Percentiles rank a stretch among this genome's conserved stretches.
These are phyloP conservation scores for Coregonus clupeaformis DNA, from an alignment of 2,113 vertebrate species.

Conservation along the genomic window DNA sequence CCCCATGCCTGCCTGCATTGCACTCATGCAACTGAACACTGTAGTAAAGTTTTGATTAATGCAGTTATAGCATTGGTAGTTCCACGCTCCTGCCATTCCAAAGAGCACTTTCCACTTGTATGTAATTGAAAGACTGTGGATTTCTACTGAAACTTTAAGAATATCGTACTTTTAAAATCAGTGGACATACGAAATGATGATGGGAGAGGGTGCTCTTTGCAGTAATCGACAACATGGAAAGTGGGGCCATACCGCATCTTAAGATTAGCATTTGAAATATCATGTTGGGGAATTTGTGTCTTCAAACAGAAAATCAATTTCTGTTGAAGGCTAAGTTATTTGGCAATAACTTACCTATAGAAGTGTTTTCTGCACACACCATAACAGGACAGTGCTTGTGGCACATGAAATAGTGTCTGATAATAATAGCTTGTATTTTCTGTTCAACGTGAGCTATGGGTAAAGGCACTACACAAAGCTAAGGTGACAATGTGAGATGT, in stretches of 20 bases:
- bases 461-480: neutral
- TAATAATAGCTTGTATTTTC: neutral
- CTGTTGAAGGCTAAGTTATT: neutral
- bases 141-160: neutral
- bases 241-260: too few species aligned
- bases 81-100: neutral
- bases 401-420: neutral
- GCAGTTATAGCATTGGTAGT: neutral
- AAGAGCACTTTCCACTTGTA: neutral
- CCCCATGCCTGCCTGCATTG: neutral
- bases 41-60: neutral
- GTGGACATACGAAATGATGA: too few species aligned
- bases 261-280: too few species aligned
- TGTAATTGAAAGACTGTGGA: neutral
- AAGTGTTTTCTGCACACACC: neutral
- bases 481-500: neutral
- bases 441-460: neutral
- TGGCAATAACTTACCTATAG: neutral
- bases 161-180: neutral
- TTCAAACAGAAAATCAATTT: too few species aligned
- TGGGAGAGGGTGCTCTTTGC: too few species aligned
- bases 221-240: too few species aligned
- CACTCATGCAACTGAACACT: neutral
- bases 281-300: too few species aligned
- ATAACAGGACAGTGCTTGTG: neutral